These are phyloP conservation scores for Agrotis puta DNA, from an alignment of 2,888 invertebrate species.

Conservation along the genomic window DNA sequence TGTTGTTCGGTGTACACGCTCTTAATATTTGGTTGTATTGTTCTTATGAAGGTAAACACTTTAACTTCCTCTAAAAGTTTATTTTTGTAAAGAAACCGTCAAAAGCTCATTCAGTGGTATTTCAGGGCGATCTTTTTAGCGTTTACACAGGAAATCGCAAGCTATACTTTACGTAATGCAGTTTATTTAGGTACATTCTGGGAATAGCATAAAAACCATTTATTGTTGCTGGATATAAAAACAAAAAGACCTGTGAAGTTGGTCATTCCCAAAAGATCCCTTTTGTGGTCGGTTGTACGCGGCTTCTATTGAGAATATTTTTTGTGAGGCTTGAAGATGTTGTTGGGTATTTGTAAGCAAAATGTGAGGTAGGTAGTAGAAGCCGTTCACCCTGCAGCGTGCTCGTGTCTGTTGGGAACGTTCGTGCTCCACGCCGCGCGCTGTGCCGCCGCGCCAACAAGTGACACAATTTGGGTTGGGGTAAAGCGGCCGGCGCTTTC, in stretches of 20 bases:
- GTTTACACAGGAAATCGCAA: slow-evolving; percentile 15
- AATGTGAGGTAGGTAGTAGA: slow-evolving; percentile 72
- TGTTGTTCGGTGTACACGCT: no score
- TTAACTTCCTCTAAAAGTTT: not conserved
- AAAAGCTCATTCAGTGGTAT: slow-evolving; percentile 22
- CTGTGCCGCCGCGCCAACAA: slow-evolving; percentile 78
- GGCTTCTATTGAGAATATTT: slow-evolving; percentile 75
- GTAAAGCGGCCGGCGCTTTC: slow-evolving; percentile 89
- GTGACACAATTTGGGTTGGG: slow-evolving; percentile 88
- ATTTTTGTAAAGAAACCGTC: slow-evolving; percentile 5
- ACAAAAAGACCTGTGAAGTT: slow-evolving; percentile 71
- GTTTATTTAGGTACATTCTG: slow-evolving; percentile 22
- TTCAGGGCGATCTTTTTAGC: slow-evolving; percentile 16
- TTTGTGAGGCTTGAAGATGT: slow-evolving; percentile 70
- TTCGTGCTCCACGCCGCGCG: slow-evolving; percentile 71
- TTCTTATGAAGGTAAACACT: not conserved
- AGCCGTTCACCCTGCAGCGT: slow-evolving; percentile 80
- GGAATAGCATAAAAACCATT: slow-evolving; percentile 50
- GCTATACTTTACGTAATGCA: slow-evolving; percentile 17
- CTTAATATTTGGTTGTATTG: not conserved
- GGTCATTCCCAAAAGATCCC: slow-evolving; percentile 72
- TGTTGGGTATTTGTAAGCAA: slow-evolving; percentile 73
- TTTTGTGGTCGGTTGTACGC: slow-evolving; percentile 69
- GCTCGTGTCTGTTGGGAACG: slow-evolving; percentile 73
- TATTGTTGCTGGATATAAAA: slow-evolving; percentile 61